phyloP scores from a whole-genome alignment of 2,113 vertebrate species.

The Narcine bancroftii region DNA sequence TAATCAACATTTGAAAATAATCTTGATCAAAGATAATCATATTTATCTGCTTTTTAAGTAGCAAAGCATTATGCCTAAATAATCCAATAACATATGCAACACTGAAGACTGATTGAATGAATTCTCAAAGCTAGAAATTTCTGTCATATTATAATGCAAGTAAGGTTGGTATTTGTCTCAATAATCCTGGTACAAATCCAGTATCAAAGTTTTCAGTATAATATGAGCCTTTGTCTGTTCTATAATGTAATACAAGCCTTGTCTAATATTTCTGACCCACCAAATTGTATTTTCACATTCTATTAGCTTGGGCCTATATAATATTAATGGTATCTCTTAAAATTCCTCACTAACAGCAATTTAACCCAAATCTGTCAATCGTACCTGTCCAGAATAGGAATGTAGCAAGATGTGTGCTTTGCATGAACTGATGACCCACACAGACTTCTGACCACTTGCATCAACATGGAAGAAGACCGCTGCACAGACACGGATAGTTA shows the following conservation, averaged over 20 bases:
- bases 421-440: background rate
- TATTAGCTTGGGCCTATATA: background rate
- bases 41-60: background rate
- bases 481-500: no score
- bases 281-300: background rate
- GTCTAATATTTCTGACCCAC: background rate
- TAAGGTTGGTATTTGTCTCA: background rate
- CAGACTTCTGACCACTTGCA: background rate
- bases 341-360: background rate
- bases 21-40: background rate
- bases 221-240: background rate
- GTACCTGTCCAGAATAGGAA: background rate
- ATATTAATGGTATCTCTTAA: background rate
- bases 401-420: background rate
- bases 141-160: background rate
- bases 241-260: background rate
- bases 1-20: background rate
- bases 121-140: background rate
- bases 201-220: background rate
- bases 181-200: background rate
- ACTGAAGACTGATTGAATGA: constrained; percentile 1
- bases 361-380: background rate
- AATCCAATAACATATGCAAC: background rate
- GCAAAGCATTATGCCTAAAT: background rate
- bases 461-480: background rate